Evolutionary conservation across 2,888 invertebrate species (phyloP), one percentile per base, ranked within the genome.

Genomic region (Corythucha ciliata): DNA sequence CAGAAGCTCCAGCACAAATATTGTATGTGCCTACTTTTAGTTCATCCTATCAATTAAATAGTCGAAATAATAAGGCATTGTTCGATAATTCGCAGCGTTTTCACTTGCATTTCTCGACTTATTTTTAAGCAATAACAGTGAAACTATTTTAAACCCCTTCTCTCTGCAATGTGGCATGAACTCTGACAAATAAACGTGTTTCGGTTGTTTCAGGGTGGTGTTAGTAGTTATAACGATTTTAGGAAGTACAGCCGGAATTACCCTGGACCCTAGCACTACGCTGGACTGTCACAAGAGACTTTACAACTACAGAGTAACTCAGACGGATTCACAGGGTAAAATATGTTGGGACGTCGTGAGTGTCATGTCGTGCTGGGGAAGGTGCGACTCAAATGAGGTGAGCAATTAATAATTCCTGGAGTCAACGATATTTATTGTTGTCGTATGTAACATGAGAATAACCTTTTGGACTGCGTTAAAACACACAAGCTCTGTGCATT

Each of bases 381-480:
- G 84, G 44, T 89, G 88, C 64, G 85, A 86, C 65, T 84, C 87
- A 0, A 82, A 82, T 65, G 86, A 88, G 75, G 87, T 87, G 66
- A 65, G 56, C 39, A 12, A 37, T 6, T 42, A 14, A 16, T 33
- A 33, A n/a, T n/a, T n/a, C n/a, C n/a, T n/a, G n/a, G n/a, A n/a
- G n/a, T n/a, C n/a, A n/a, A n/a, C n/a, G n/a, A n/a, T n/a, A n/a
- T n/a, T n/a, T n/a, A n/a, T n/a, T n/a, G n/a, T n/a, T n/a, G n/a
- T n/a, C n/a, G n/a, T n/a, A n/a, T n/a, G n/a, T n/a, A n/a, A n/a
- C n/a, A n/a, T n/a, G n/a, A n/a, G n/a, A n/a, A n/a, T n/a, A n/a
- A n/a, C n/a, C n/a, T n/a, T n/a, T n/a, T n/a, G n/a, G n/a, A n/a
- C n/a, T n/a, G n/a, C n/a, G n/a, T n/a, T n/a, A n/a, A n/a, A n/a